Conservation (phyloP, 2,113 vertebrate species). For the Tor tambroides region DNA sequence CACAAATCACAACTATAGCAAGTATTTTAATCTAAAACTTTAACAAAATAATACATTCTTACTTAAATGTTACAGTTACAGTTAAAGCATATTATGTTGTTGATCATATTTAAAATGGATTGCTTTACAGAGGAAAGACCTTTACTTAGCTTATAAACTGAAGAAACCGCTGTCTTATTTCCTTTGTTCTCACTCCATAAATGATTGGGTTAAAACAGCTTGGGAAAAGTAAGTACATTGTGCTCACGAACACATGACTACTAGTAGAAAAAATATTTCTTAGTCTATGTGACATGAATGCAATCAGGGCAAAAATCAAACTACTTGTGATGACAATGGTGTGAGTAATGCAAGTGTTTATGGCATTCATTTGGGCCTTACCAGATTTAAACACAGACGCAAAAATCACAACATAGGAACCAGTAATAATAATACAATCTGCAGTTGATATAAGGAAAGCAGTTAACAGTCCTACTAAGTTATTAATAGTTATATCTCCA, state of each 20-base stretch:
- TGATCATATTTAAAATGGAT: neutral
- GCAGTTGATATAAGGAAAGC: conserved; percentile 38
- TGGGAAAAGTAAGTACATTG: conserved; percentile 51
- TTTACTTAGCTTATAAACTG: conserved; percentile 2
- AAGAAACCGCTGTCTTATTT: conserved; percentile 45
- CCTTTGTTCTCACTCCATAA: conserved; percentile 43
- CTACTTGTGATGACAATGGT: no score
- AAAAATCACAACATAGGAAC: conserved; percentile 45
- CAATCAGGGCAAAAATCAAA: conserved; percentile 36
- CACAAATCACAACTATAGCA: no score
- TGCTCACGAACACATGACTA: conserved; percentile 53
- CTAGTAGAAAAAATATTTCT: conserved; percentile 42
- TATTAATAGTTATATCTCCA: conserved; percentile 63
- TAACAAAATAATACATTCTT: neutral
- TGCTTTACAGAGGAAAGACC: neutral
- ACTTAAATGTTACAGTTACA: neutral
- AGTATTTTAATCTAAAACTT: neutral
- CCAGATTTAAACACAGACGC: conserved; percentile 41
- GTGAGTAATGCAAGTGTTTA: conserved; percentile 42
- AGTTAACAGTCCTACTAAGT: conserved; percentile 53
- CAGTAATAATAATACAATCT: conserved; percentile 45
- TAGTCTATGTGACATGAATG: conserved; percentile 54
- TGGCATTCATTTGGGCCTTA: conserved; percentile 29
- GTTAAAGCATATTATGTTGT: neutral
- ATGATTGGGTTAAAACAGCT: conserved; percentile 57